phyloP scores from a whole-genome alignment of 1,140 invertebrate species.

The Rhynchophorus ferrugineus region DNA sequence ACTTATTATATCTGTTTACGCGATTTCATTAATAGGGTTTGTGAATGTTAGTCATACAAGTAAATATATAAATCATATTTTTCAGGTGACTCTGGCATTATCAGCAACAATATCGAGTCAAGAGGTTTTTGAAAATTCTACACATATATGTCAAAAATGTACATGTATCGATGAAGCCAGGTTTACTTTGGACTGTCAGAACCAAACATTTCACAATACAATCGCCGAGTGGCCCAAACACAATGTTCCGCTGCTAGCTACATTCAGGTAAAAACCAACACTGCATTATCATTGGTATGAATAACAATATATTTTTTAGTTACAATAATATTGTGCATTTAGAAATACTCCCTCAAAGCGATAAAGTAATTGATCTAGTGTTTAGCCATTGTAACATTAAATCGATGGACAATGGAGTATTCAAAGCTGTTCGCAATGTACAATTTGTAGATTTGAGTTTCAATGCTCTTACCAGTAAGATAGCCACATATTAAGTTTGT shows the following conservation, averaged over 20 bases:
- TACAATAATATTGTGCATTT: slow-evolving; percentile 40
- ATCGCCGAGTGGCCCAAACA: slow-evolving; percentile 41
- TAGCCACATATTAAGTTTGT: too few species aligned
- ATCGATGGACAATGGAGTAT: slow-evolving; percentile 53
- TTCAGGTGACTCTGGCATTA: not conserved
- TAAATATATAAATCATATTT: too few species aligned
- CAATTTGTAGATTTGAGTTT: slow-evolving; percentile 62
- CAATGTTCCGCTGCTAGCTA: slow-evolving; percentile 36
- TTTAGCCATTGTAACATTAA: slow-evolving; percentile 46
- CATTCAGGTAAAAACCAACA: slow-evolving; percentile 34
- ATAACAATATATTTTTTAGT: slow-evolving; percentile 11
- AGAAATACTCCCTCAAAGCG: slow-evolving; percentile 40
- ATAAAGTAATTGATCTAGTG: slow-evolving; percentile 36
- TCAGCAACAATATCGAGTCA: not conserved
- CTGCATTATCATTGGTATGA: not conserved
- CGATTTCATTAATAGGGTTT: too few species aligned
- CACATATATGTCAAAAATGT: slow-evolving; percentile 32
- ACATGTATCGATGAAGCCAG: slow-evolving; percentile 19
- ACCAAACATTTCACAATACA: slow-evolving; percentile 39
- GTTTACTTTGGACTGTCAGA: slow-evolving; percentile 38
- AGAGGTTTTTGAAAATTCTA: slow-evolving; percentile 29
- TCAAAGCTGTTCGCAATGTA: slow-evolving; percentile 57
- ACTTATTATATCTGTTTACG: too few species aligned
- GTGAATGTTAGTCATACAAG: too few species aligned
- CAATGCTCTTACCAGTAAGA: slow-evolving; percentile 55